Base-by-base conservation (phyloP, 35 echinoderm and acorn worm species). In the Apostichopus californicus region DNA sequence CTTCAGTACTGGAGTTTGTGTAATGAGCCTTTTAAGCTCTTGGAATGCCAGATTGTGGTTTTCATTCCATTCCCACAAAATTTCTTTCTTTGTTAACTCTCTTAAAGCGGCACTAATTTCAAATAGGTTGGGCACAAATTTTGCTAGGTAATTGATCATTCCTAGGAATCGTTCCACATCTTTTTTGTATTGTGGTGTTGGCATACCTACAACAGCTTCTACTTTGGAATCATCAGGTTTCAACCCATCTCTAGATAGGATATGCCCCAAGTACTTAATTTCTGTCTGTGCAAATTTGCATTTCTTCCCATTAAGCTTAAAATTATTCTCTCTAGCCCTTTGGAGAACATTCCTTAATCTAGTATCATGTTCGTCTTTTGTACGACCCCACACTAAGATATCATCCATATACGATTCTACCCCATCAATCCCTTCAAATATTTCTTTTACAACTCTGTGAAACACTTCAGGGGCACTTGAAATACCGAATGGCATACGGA, bases 191-290 rank as follows among this genome's bases (percentile, higher is more conserved):
- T 72, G 1, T 56, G 93, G 80, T 14, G 28, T 91, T 57, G 79
- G 88, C 89, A 92, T 84, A 56, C 85, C 77, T 25, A 14, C 22
- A 15, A 94, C 84, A 86, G 93, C 93, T 77, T 91, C 78, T 6
- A 91, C 56, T 92, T 92, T 94, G 4, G 64, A 4, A 5, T 73
- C 13, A 73, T 94, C 93, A 55, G 92, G 92, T 77, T 89, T 93
- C 9, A 94, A 53, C 10, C 93, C 93, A 34, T 85, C 5, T 90
- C 53, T 90, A 18, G 87, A 26, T 17, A 90, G 5, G 9, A 88
- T 78, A 23, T 91, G 93, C 1, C 90, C 93, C 53, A 94, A 18
- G 23, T 94, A 94, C 5, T 73, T 68, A 25, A 94, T 92, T 94
- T 94, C 93, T 9, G 5, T 71, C 8, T 23, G 12, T 8, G 57